Percentiles rank a stretch among this genome's conserved stretches.
phyloP scores from a whole-genome alignment of 2,888 invertebrate genomes.

The Philereme transversata region DNA sequence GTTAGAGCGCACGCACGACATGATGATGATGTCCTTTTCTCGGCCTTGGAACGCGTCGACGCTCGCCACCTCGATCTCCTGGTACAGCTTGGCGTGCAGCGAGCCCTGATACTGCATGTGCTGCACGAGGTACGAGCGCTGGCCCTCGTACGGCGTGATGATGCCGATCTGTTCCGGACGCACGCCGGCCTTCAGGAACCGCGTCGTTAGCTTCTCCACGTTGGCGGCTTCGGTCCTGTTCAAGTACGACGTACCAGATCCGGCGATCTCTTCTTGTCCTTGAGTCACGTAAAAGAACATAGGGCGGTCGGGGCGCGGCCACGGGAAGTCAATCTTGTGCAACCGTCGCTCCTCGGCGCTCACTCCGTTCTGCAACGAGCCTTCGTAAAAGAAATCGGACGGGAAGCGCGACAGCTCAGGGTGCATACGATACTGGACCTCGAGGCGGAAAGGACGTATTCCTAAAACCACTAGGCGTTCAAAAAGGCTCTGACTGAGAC shows the following conservation, averaged over 20 bases:
- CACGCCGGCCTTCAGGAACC: slow-evolving; percentile 96
- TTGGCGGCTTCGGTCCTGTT: slow-evolving; percentile 99
- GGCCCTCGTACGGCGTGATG: slow-evolving; percentile 99
- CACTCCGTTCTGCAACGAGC: slow-evolving; percentile 99
- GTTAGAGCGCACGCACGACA: slow-evolving; percentile 99
- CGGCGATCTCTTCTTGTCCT: slow-evolving; percentile 99
- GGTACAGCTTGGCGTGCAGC: slow-evolving; percentile 97
- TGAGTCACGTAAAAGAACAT: slow-evolving; percentile 99
- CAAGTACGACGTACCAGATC: slow-evolving; percentile 98
- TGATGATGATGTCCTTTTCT: slow-evolving; percentile 99
- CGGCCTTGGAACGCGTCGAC: slow-evolving; percentile 99
- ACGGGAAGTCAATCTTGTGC: slow-evolving; percentile 96
- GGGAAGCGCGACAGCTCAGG: slow-evolving; percentile 98
- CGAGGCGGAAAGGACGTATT: slow-evolving; percentile 97
- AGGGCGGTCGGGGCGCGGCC: slow-evolving; percentile 98
- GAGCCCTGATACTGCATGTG: slow-evolving; percentile 99
- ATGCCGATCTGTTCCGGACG: slow-evolving; percentile 99
- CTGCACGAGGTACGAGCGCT: slow-evolving; percentile 97
- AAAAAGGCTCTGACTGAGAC: slow-evolving; percentile 98
- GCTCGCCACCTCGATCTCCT: slow-evolving; percentile 99
- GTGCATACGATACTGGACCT: slow-evolving; percentile 99
- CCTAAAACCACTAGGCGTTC: slow-evolving; percentile 98
- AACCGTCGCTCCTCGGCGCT: slow-evolving; percentile 97
- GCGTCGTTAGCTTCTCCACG: slow-evolving; percentile 98
- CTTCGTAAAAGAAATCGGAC: slow-evolving; percentile 99